Evolutionary conservation across 2,888 invertebrate species (phyloP), one percentile per base, ranked within the genome.

Genomic region (Cinara cedri): DNA sequence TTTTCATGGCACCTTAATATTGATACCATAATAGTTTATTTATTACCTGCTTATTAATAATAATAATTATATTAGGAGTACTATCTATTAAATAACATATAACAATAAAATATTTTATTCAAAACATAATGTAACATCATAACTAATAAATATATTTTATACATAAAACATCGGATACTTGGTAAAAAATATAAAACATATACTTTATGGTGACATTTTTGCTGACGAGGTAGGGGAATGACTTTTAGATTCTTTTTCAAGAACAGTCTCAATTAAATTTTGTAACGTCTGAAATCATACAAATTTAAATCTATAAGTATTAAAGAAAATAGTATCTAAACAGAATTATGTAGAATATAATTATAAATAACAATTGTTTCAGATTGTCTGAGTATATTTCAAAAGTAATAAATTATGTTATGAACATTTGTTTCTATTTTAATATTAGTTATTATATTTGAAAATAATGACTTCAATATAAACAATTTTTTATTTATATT

Each of bases 241-340:
- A 42, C 11, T 70, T 60, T 78, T 78, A 24, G 55, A 44, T 60
- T 78, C 60, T 49, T 78, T 68, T 46, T 57, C 68, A 49, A 78
- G 78, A 57, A 78, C 49, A 42, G 19, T 51, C 70, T 78, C 60
- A n/a, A 78, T 78, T 68, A 78, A 42, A 70, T 68, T 60, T 70
- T 78, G 78, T 51, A 78, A 70, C n/a, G 78, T 78, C 78, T 78
- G 60, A 44, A 78, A 78, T 49, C n/a, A 6, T 34, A 34, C 3
- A 34, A 34, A 34, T 34, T 6, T 6, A 34, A 16, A 24, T 46
- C 2, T 8, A 65, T 44, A 44, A 16, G 8, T 16, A 65, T 21
- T 14, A 21, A 21, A 65, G 21, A 44, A 44, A 9, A 65, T n/a
- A 34, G 34, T 34, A 34, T 4, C 3, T 34, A 34, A 34, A 19